phyloP scores from a whole-genome alignment of 2,113 vertebrate species.

The Syngnathus scovelli region DNA sequence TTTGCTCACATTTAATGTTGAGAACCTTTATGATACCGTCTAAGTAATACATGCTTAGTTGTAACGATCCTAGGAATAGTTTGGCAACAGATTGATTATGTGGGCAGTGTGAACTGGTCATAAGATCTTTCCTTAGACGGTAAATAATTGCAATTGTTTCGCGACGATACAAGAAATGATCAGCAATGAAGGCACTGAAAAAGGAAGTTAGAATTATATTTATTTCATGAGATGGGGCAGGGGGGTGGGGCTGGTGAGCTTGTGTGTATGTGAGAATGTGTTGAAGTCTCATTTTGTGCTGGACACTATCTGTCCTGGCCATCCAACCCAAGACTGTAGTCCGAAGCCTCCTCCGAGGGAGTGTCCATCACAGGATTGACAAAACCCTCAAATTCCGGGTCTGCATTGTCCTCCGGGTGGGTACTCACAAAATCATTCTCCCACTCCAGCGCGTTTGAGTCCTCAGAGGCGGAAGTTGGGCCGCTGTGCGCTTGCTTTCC shows the following conservation, averaged over 20 bases:
- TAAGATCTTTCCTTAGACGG: slow-evolving; percentile 11
- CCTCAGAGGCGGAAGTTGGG: slow-evolving; percentile 84
- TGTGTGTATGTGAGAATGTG: slow-evolving; percentile 16
- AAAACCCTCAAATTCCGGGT: slow-evolving; percentile 86
- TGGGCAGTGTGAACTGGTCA: background rate
- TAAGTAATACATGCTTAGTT: too few species aligned
- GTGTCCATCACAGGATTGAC: slow-evolving; percentile 89
- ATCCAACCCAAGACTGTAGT: slow-evolving; percentile 5
- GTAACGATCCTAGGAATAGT: background rate
- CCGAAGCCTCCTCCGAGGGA: slow-evolving; percentile 58
- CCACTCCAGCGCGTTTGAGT: slow-evolving; percentile 92
- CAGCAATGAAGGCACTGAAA: slow-evolving; percentile 61
- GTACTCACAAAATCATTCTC: slow-evolving; percentile 94
- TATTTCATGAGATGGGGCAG: slow-evolving; percentile 21
- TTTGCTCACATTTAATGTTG: background rate
- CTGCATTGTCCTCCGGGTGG: slow-evolving; percentile 79
- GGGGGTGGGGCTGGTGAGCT: slow-evolving; percentile 48
- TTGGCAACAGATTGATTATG: slow-evolving; percentile 6
- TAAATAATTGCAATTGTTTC: background rate
- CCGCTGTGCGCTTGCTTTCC: slow-evolving; percentile 74
- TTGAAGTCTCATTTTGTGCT: slow-evolving; percentile 34
- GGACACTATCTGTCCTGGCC: slow-evolving; percentile 77
- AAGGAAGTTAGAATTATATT: slow-evolving; percentile 21
- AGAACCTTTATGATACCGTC: background rate
- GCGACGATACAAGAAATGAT: slow-evolving; percentile 37